phyloP scores from a whole-genome alignment of 2,797 vertebrate species.

The Petrocephalus schoutedeni region DNA sequence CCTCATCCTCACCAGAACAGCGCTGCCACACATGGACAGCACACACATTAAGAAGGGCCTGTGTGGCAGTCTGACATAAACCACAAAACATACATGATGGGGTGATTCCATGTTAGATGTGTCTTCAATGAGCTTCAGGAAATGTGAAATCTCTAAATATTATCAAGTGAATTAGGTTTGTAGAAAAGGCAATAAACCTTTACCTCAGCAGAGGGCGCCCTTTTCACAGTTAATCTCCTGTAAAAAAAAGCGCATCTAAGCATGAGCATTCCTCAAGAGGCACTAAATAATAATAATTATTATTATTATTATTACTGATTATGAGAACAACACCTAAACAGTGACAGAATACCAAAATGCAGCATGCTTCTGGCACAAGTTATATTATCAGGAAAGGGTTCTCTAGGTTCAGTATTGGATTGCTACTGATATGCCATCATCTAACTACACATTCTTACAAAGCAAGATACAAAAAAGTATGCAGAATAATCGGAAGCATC shows the following conservation, averaged over 20 bases:
- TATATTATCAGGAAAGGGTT: neutral
- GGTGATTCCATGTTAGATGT: neutral
- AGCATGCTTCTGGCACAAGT: neutral
- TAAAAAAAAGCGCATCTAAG: slow-evolving; percentile 27
- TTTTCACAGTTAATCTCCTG: slow-evolving; percentile 68
- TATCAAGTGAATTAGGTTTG: neutral
- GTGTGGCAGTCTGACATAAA: neutral
- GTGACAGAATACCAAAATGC: neutral
- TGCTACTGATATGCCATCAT: neutral
- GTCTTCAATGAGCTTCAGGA: neutral
- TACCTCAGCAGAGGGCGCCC: slow-evolving; percentile 61
- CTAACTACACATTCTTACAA: neutral
- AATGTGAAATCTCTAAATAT: neutral
- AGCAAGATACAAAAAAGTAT: neutral
- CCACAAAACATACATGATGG: neutral
- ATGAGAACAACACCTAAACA: neutral
- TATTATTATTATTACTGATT: neutral
- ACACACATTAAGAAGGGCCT: neutral
- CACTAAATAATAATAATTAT: neutral
- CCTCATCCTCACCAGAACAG: slow-evolving; percentile 35
- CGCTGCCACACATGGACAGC: neutral
- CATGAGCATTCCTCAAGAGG: neutral
- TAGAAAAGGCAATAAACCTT: slow-evolving; percentile 33
- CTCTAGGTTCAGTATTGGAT: neutral
- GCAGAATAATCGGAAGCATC: neutral